Base-by-base conservation (phyloP, 2,888 invertebrate genomes). In the Brachylomia viminalis region DNA sequence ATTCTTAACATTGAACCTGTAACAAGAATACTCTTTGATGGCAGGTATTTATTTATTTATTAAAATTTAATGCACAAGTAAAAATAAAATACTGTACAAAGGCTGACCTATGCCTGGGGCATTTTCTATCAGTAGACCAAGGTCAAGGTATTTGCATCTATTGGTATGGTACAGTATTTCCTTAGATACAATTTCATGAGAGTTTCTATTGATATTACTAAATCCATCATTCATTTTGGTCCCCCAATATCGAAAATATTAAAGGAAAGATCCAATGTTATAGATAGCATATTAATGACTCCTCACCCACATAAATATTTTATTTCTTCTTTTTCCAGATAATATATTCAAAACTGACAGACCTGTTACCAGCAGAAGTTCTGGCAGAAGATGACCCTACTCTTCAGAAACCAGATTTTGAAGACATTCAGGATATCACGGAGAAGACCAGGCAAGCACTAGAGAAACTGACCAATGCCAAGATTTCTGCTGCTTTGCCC, bases 401-500 rank as follows among this genome's bases (percentile, higher is more conserved):
- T n/a, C 96, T 99, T n/a, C 98, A 98, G 90, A 98, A 98, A 87
- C 99, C 99, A 0, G 97, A 97, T 74, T 98, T 98, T 11, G 99
- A 99, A 66, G 98, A 98, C 74, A 97, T 99, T 4, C 97, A 98
- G 72, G 99, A 99, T 86, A 98, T 98, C 0, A 99, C 99, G 0
- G 99, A 99, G 92, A 98, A 98, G 91, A 99, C 99, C 0, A 97
- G 98, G 67, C 97, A 97, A 77, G 99, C 99, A 0, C 93, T 99
- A 42, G 99, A 99, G 93, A 99, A 98, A 91, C 96, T 99, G 61
- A 99, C 99, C 0, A 98, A 96, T 89, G 96, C 96, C 27, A 99
- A 99, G 95, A 99, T 99, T 86, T 98, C 99, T 0, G 99, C 99
- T 0, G 99, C 99, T 0, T 98, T 99, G 98, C 99, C 99, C 0